These are phyloP conservation scores for Argyra leucocephala DNA, from an alignment of 2,888 invertebrate genomes.

Conservation along the genomic window DNA sequence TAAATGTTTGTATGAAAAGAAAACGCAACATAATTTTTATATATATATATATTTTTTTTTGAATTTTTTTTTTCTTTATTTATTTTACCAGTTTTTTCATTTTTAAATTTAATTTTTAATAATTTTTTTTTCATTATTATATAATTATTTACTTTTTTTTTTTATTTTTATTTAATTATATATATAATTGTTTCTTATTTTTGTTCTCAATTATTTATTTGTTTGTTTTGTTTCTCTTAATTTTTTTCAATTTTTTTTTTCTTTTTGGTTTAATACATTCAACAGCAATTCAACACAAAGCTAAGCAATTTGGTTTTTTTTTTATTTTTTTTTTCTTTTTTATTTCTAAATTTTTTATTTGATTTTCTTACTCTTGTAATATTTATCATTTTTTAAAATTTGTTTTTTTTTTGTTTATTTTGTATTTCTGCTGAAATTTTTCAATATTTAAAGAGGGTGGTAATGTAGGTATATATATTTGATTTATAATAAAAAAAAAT, in stretches of 20 bases:
- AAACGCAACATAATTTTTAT: neutral
- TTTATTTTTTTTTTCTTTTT: conserved; percentile 18
- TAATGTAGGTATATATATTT: no score
- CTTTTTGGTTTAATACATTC: conserved; percentile 35
- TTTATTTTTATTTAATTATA: neutral
- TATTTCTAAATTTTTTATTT: no score
- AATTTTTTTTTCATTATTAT: neutral
- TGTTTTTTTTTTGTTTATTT: neutral
- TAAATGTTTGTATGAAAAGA: no score
- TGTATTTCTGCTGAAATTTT: no score
- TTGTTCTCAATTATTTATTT: neutral
- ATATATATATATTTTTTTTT: conserved; percentile 2
- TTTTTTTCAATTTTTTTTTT: conserved; percentile 7
- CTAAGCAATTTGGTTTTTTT: conserved; percentile 38
- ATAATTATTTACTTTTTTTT: neutral
- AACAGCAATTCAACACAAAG: conserved; percentile 45
- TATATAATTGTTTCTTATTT: neutral
- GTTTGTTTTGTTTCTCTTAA: neutral
- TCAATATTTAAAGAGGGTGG: no score
- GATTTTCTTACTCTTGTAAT: no score
- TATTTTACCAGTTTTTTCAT: neutral
- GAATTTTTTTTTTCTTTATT: neutral
- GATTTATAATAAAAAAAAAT: no score
- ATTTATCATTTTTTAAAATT: neutral
- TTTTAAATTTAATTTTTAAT: neutral